Conservation (phyloP, 53 echinoderm and acorn worm species). For the Apostichopus leukothele region DNA sequence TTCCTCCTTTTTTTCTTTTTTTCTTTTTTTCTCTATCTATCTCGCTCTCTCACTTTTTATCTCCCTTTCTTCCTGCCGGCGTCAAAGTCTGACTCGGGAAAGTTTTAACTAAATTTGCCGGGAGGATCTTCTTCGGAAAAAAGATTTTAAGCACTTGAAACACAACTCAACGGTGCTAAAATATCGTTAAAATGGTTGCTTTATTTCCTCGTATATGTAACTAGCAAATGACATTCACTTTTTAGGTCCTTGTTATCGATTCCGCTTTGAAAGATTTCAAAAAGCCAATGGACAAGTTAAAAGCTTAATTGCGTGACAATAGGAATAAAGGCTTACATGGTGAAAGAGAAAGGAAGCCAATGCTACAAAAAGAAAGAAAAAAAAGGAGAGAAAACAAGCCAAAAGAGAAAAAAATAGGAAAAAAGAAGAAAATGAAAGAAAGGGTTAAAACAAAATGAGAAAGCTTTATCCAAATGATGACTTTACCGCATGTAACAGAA, state of each 20-base stretch:
- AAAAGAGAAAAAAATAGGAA: background rate
- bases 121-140: slow-evolving; percentile 9
- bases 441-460: background rate
- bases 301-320: slow-evolving; percentile 40
- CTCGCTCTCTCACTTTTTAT: background rate
- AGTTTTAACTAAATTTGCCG: slow-evolving; percentile 45
- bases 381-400: background rate
- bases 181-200: slow-evolving; percentile 34
- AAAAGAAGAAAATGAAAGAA: background rate
- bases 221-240: slow-evolving; percentile 26
- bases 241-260: background rate
- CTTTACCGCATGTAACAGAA: background rate
- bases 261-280: background rate
- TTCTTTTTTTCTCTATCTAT: background rate
- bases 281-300: background rate
- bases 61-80: background rate
- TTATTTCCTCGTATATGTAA: slow-evolving; percentile 9
- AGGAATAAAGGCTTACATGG: background rate
- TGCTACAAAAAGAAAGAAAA: background rate
- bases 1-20: background rate
- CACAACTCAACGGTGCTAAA: slow-evolving; percentile 27
- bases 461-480: background rate
- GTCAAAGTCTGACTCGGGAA: slow-evolving; percentile 3
- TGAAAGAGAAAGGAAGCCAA: too few relatives aligned
- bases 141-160: slow-evolving; percentile 41